Evolutionary conservation across 2,113 vertebrate genomes (phyloP), one percentile per base, ranked within the genome.

Genomic region (Hemiprocne comata): DNA sequence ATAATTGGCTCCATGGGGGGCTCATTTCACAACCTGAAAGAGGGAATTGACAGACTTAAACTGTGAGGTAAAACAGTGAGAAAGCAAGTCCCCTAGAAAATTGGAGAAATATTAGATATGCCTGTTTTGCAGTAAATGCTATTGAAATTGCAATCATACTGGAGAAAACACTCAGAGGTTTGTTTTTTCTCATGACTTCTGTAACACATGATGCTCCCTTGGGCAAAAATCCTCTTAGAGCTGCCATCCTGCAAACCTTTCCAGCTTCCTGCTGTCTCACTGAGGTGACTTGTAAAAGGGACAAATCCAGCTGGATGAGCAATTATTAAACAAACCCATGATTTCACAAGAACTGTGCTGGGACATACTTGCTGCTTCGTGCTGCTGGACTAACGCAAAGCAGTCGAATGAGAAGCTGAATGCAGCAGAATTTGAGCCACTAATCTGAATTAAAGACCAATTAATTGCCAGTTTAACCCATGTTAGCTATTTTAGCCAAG

Each of bases 1-100:
- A 93, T 94, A 97, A 94, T 96, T 93, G 71, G 54, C 87, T 94
- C 87, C 53, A 21, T 93, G 82, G 95, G 90, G 87, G 86, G 75
- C 78, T 94, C 83, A 86, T 95, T 94, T 91, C 78, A 77, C 50
- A 85, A 53, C 85, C 42, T 95, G 80, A 77, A 91, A 79, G 67
- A 82, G 16, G 9, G 29, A 89, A 89, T 38, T 92, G 77, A 87
- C 46, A 85, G 87, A 88, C 57, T 78, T 71, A 83, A 88, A 62
- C 34, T 86, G 57, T 60, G 79, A 90, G 28, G 75, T 80, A 77
- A 79, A 95, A 61, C 26, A 85, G 36, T 58, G 38, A 94, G 58
- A 91, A 89, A 23, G 26, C 26, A 70, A 80, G 44, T 34, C 44
- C 33, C 29, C 24, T 14, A 78, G 61, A 91, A 91, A 90, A 74